Conservation (phyloP, 2,113 vertebrate species). For the Maylandia zebra region DNA sequence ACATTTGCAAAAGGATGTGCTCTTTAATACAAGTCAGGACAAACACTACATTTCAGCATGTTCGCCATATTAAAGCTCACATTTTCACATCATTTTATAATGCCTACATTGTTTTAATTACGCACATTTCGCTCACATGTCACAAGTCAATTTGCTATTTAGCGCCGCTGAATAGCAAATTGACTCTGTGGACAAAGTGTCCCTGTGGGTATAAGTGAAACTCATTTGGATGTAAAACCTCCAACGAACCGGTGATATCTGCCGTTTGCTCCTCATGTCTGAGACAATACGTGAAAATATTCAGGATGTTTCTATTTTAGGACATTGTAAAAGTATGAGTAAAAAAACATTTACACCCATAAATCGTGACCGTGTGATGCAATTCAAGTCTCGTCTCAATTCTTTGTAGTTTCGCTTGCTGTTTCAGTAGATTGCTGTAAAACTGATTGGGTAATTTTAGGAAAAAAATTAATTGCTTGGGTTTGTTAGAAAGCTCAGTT, state of each 20-base stretch:
- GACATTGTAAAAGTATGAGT: neutral
- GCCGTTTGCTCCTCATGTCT: neutral
- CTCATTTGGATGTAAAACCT: constrained; percentile 56
- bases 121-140: neutral
- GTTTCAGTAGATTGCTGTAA: neutral
- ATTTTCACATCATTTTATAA: neutral
- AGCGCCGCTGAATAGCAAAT: neutral
- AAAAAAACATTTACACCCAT: neutral
- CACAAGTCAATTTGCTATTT: constrained; percentile 33
- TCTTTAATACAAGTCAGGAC: neutral
- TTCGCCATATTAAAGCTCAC: neutral
- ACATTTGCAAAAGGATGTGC: neutral
- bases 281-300: neutral
- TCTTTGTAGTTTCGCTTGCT: neutral
- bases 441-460: neutral
- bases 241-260: neutral
- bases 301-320: neutral
- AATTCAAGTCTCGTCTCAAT: neutral
- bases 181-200: constrained; percentile 18
- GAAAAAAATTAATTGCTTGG: rapidly evolving
- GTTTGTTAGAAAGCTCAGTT: neutral
- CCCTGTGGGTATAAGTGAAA: constrained; percentile 7
- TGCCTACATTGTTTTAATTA: neutral
- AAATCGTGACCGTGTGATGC: neutral
- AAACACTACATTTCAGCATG: neutral